These are phyloP conservation scores for Xiphias gladius DNA, from an alignment of 2,113 vertebrate genomes.

Conservation along the genomic window DNA sequence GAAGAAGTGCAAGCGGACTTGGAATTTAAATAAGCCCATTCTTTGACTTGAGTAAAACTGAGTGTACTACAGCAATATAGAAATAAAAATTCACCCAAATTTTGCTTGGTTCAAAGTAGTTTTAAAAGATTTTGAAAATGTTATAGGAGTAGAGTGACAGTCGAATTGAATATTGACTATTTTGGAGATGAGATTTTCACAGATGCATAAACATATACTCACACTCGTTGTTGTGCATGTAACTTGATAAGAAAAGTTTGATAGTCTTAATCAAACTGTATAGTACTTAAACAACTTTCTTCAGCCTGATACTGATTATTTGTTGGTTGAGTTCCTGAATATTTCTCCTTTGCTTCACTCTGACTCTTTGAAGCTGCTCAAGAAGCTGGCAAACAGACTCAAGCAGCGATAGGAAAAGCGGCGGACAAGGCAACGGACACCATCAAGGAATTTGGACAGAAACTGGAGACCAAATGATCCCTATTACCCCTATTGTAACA, in stretches of 20 bases:
- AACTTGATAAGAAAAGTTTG: neutral
- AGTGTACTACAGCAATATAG: too few species aligned
- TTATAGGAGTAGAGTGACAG: neutral
- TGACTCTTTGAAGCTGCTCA: constrained; percentile 76
- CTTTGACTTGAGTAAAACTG: neutral
- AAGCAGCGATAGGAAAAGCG: constrained; percentile 79
- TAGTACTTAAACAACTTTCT: neutral
- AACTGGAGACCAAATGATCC: constrained; percentile 79
- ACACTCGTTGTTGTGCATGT: neutral
- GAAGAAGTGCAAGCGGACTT: neutral
- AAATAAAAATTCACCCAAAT: neutral
- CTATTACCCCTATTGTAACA: constrained; percentile 23
- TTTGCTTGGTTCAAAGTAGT: too few species aligned
- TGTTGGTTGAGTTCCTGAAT: neutral
- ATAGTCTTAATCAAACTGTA: too few species aligned
- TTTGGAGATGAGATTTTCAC: neutral
- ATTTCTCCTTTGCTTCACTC: constrained; percentile 32
- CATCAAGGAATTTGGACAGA: constrained; percentile 85
- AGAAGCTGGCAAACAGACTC: constrained; percentile 82
- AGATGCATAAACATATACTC: neutral
- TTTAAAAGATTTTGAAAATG: neutral
- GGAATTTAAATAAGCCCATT: neutral
- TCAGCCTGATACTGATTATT: neutral
- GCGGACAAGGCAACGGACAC: constrained; percentile 80
- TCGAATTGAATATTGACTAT: neutral